A percentile compares a stretch with the other conserved stretches of the same genome.
These are phyloP conservation scores for Philereme vetulata DNA, from an alignment of 2,888 invertebrate genomes.

Conservation along the genomic window DNA sequence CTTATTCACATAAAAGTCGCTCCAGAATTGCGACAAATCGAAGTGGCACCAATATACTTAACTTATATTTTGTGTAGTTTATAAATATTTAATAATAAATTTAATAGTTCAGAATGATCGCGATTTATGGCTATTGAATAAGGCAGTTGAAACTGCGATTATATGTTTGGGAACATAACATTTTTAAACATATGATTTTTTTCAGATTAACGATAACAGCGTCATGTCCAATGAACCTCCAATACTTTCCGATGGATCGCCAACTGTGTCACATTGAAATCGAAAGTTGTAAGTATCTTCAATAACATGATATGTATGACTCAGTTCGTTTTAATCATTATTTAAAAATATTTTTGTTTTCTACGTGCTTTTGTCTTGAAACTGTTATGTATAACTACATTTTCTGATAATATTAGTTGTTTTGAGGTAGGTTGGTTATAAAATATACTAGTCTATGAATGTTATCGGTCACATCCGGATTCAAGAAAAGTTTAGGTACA, in stretches of 20 bases:
- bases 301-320: slow-evolving; percentile 3
- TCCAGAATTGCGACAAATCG: too few relatives aligned
- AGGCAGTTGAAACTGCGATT: too few relatives aligned
- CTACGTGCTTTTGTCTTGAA: neutral
- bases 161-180: too few relatives aligned
- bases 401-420: neutral
- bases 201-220: slow-evolving; percentile 96
- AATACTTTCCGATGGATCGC: slow-evolving; percentile 98
- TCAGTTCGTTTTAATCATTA: neutral
- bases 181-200: slow-evolving; percentile 37
- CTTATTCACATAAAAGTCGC: too few relatives aligned
- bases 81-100: too few relatives aligned
- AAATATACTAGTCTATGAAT: too few relatives aligned
- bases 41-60: too few relatives aligned
- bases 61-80: too few relatives aligned
- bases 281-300: slow-evolving; percentile 97
- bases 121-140: too few relatives aligned
- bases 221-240: slow-evolving; percentile 97
- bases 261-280: slow-evolving; percentile 97
- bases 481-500: too few relatives aligned
- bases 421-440: neutral
- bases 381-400: neutral
- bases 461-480: too few relatives aligned
- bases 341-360: neutral
- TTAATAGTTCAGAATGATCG: too few relatives aligned